Evolutionary conservation across 2,113 vertebrate genomes (phyloP).

Genomic region (Lepisosteus oculatus): DNA sequence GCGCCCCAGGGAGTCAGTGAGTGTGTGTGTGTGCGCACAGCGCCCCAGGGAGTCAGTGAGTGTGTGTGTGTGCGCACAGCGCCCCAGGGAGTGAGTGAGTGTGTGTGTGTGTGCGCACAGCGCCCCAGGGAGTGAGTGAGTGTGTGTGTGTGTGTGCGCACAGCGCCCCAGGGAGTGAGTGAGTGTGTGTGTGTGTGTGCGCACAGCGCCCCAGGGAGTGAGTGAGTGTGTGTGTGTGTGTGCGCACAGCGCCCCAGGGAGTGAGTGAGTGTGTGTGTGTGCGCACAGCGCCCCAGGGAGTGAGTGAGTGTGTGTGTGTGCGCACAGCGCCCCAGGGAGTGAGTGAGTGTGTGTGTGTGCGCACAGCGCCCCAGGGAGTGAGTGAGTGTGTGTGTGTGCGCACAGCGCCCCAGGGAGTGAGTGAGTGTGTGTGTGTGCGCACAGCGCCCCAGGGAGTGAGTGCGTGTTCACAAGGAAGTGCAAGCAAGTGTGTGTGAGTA

Average conservation of each 20-base stretch:
- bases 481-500: neutral
- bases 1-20: too few relatives aligned
- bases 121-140: too few relatives aligned
- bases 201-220: too few relatives aligned
- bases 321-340: neutral
- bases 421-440: neutral
- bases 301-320: neutral
- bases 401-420: neutral
- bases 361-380: too few relatives aligned
- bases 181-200: neutral
- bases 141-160: too few relatives aligned
- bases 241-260: too few relatives aligned
- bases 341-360: neutral
- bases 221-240: too few relatives aligned
- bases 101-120: slow-evolving; percentile 59
- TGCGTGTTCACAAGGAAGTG: neutral
- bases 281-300: too few relatives aligned
- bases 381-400: too few relatives aligned
- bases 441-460: too few relatives aligned
- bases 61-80: neutral
- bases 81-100: neutral
- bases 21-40: neutral
- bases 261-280: slow-evolving; percentile 62
- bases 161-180: slow-evolving; percentile 66
- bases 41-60: neutral